Conservation (phyloP, 2,888 invertebrate species). For the Nomada flava region DNA sequence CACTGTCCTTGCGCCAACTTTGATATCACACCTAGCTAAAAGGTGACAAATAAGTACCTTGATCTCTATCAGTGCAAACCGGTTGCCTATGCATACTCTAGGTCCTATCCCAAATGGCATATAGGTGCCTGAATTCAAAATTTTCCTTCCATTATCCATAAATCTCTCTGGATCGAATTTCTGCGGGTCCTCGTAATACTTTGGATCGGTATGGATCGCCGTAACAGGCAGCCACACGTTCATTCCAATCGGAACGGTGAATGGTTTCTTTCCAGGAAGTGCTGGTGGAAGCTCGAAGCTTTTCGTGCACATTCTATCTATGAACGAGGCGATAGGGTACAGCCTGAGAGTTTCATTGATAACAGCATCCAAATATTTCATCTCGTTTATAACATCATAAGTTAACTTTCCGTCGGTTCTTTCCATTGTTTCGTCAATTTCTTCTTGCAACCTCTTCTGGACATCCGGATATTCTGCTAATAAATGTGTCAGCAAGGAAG, state of each 20-base stretch:
- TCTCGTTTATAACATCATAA: conserved; percentile 84
- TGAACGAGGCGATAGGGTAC: conserved; percentile 70
- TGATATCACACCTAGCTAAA: conserved; percentile 63
- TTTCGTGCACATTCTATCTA: conserved; percentile 78
- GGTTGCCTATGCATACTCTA: conserved; percentile 80
- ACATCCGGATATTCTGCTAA: conserved; percentile 77
- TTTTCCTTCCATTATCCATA: conserved; percentile 60
- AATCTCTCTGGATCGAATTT: conserved; percentile 71
- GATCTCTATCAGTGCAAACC: conserved; percentile 71
- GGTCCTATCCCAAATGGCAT: conserved; percentile 83
- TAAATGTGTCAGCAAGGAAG: conserved; percentile 70
- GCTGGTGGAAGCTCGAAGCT: conserved; percentile 79
- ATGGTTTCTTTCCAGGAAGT: conserved; percentile 74
- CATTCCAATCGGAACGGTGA: conserved; percentile 76
- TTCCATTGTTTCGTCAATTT: conserved; percentile 76
- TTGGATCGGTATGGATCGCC: conserved; percentile 80
- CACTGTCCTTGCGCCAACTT: conserved; percentile 81
- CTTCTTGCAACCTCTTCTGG: conserved; percentile 80
- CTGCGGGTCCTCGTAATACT: conserved; percentile 76
- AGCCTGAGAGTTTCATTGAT: conserved; percentile 79
- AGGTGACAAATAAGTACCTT: conserved; percentile 70
- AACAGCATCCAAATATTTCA: conserved; percentile 86
- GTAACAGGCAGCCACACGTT: conserved; percentile 78
- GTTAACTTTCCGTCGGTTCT: conserved; percentile 77
- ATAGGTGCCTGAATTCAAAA: conserved; percentile 73